A percentile compares a stretch with the other conserved stretches of the same genome.
Conservation (phyloP, 2,797 vertebrate genomes). For the Rhinophrynus dorsalis region DNA sequence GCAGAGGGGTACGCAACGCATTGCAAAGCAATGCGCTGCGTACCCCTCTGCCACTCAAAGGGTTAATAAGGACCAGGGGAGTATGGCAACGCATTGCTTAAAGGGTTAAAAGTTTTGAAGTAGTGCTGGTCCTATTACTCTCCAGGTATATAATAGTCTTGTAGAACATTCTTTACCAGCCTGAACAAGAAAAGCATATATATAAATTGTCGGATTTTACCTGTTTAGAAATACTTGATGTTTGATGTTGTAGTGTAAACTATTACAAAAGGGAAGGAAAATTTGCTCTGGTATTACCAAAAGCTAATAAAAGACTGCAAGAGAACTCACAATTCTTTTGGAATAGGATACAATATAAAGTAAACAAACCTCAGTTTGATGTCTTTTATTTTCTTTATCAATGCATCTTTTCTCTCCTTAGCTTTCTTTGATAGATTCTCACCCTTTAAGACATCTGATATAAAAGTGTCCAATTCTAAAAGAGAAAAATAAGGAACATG, state of each 20-base stretch:
- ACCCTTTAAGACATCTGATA: constrained; percentile 81
- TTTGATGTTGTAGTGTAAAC: not conserved
- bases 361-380: constrained; percentile 78
- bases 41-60: too few relatives aligned
- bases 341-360: not conserved
- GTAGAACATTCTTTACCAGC: not conserved
- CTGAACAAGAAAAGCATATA: not conserved
- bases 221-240: not conserved
- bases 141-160: not conserved
- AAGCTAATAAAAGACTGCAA: not conserved
- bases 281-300: not conserved
- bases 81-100: too few relatives aligned
- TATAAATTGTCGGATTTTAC: not conserved
- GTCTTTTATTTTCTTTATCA: constrained; percentile 88
- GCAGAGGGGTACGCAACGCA: too few relatives aligned
- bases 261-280: too few relatives aligned
- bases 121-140: not conserved
- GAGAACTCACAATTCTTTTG: not conserved
- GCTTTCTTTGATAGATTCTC: constrained; percentile 91
- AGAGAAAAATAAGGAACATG: constrained; percentile 53
- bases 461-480: constrained; percentile 85
- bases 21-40: too few relatives aligned
- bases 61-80: too few relatives aligned
- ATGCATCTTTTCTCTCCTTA: constrained; percentile 84
- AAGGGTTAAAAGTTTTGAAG: too few relatives aligned